Conservation (phyloP, 2,797 vertebrate species). For the Chelmon rostratus region DNA sequence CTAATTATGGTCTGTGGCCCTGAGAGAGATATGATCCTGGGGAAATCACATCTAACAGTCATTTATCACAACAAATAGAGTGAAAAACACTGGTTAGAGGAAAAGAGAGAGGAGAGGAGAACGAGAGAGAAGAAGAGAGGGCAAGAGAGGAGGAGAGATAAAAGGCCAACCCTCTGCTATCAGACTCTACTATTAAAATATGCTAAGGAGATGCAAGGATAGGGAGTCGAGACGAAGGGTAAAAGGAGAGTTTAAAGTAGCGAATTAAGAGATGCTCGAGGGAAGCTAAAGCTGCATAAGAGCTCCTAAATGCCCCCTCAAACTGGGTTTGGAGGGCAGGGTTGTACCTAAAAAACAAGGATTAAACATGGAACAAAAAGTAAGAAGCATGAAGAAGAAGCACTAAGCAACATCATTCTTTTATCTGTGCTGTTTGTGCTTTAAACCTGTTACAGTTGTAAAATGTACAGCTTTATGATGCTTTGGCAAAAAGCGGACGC, state of each 20-base stretch:
- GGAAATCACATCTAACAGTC: constrained; percentile 84
- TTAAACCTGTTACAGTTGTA: neutral
- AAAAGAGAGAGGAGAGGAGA: constrained; percentile 40
- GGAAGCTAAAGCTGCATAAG: constrained; percentile 49
- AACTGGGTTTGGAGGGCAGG: constrained; percentile 66
- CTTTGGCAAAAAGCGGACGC: no score
- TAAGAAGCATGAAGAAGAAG: neutral
- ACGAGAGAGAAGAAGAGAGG: constrained; percentile 30
- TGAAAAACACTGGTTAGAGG: constrained; percentile 75
- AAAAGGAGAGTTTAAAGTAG: constrained; percentile 65
- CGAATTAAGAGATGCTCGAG: constrained; percentile 63
- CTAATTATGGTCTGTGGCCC: constrained; percentile 83
- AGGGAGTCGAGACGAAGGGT: constrained; percentile 63
- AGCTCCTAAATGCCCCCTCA: constrained; percentile 47
- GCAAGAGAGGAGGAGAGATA: constrained; percentile 47
- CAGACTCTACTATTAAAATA: constrained; percentile 73
- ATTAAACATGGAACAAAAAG: constrained; percentile 11
- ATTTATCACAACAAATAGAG: constrained; percentile 85
- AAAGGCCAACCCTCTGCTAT: constrained; percentile 55
- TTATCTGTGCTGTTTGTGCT: neutral
- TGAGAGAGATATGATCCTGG: constrained; percentile 81
- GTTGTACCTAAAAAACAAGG: constrained; percentile 18
- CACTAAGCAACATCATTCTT: neutral
- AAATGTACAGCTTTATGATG: no score
- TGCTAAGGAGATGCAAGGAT: constrained; percentile 73